Conservation (phyloP, 2,888 invertebrate species). For the Rugalucina vietnamica region DNA sequence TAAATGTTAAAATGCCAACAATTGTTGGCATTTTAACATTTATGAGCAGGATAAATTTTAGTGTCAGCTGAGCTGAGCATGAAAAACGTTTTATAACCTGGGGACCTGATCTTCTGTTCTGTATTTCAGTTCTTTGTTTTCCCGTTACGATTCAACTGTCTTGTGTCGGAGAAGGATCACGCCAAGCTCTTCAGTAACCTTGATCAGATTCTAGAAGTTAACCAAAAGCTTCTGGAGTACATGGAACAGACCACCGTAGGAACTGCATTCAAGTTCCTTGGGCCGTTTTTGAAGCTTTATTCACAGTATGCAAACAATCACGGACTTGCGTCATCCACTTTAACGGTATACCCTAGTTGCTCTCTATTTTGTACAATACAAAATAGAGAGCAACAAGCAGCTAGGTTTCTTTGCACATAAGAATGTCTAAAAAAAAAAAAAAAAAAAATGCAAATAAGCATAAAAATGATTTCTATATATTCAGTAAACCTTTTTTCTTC, state of each 20-base stretch:
- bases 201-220: slow-evolving; percentile 84
- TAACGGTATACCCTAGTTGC: slow-evolving; percentile 89
- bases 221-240: slow-evolving; percentile 81
- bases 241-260: slow-evolving; percentile 86
- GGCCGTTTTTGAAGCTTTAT: slow-evolving; percentile 91
- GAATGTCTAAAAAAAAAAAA: no score
- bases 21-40: no score
- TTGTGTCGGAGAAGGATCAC: slow-evolving; percentile 79
- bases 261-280: slow-evolving; percentile 88
- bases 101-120: slow-evolving; percentile 1
- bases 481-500: no score
- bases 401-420: no score
- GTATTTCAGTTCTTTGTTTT: slow-evolving; percentile 81
- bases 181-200: slow-evolving; percentile 82
- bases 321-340: slow-evolving; percentile 87
- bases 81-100: no score
- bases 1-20: no score
- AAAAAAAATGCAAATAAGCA: no score
- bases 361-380: no score
- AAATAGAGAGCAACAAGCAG: no score
- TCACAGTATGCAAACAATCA: slow-evolving; percentile 91
- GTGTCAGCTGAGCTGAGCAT: no score
- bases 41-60: no score
- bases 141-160: slow-evolving; percentile 77
- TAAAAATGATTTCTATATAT: no score